phyloP scores from a whole-genome alignment of 2,797 vertebrate genomes.

The Bovichtus diacanthus region DNA sequence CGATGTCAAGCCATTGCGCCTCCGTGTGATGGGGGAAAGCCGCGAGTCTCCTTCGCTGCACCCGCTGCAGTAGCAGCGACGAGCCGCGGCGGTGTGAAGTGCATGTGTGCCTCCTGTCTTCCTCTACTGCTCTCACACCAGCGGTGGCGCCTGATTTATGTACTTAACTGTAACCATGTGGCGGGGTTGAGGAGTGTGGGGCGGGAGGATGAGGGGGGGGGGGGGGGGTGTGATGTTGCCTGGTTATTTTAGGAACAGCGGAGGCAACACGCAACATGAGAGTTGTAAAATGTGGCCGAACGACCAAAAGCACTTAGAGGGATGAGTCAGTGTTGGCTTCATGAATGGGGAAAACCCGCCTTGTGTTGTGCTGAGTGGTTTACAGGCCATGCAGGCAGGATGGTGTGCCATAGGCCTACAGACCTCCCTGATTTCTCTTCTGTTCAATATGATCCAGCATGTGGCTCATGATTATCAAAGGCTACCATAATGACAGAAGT shows the following conservation, averaged over 20 bases:
- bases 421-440: not conserved
- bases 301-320: conserved; percentile 39
- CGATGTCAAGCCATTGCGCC: conserved; percentile 77
- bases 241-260: conserved; percentile 69
- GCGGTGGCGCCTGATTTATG: conserved; percentile 80
- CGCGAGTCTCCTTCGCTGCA: conserved; percentile 71
- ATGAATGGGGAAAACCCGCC: conserved; percentile 67
- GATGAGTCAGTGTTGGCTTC: conserved; percentile 66
- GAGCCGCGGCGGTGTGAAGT: conserved; percentile 75
- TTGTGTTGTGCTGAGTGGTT: conserved; percentile 34
- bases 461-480: not conserved
- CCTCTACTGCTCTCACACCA: conserved; percentile 57
- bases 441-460: not conserved
- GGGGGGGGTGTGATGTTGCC: not conserved
- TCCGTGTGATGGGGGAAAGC: conserved; percentile 38
- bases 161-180: conserved; percentile 84
- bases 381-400: conserved; percentile 33
- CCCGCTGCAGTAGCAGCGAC: conserved; percentile 80
- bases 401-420: conserved; percentile 3
- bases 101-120: conserved; percentile 65
- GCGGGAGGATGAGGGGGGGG: not conserved
- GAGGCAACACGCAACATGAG: conserved; percentile 56
- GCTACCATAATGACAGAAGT: too few relatives aligned
- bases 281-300: conserved; percentile 56
- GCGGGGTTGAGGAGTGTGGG: conserved; percentile 40